Evolutionary conservation across 2,113 vertebrate species (phyloP).

Genomic region (Zosterops pallidus): DNA sequence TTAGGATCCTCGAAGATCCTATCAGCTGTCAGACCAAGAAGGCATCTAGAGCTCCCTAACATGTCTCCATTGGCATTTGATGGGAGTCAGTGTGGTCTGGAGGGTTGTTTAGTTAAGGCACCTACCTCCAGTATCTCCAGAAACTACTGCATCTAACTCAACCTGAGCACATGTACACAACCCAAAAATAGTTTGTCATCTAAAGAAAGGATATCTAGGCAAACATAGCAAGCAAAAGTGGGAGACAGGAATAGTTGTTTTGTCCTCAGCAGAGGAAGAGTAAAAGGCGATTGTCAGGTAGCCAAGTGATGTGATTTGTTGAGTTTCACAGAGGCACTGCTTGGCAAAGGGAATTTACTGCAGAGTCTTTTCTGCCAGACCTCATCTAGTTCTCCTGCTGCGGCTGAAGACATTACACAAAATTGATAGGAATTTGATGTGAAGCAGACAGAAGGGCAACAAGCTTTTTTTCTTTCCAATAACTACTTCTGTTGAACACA

Average conservation of each 20-base stretch:
- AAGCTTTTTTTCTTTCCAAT: not conserved
- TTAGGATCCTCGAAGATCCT: not conserved
- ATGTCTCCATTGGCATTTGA: not conserved
- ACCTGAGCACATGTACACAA: not conserved
- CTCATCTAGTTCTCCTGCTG: not conserved
- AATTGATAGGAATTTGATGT: slow-evolving; percentile 26
- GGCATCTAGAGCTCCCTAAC: not conserved
- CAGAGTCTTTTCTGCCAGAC: not conserved
- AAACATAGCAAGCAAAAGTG: not conserved
- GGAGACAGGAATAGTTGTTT: not conserved
- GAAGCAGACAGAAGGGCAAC: not conserved
- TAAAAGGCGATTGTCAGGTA: not conserved
- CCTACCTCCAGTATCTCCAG: not conserved
- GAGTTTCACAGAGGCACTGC: not conserved
- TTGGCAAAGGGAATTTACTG: slow-evolving; percentile 11
- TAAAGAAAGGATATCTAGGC: not conserved
- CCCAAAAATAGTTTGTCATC: not conserved
- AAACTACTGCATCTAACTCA: not conserved
- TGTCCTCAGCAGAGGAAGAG: not conserved
- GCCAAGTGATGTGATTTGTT: not conserved
- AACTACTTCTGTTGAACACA: not conserved
- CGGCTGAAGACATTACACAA: not conserved
- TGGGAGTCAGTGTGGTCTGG: not conserved
- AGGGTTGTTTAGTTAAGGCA: not conserved
- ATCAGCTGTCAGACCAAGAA: not conserved